These are phyloP conservation scores for Tenthredo mesomela DNA, from an alignment of 2,888 invertebrate species.

Conservation along the genomic window DNA sequence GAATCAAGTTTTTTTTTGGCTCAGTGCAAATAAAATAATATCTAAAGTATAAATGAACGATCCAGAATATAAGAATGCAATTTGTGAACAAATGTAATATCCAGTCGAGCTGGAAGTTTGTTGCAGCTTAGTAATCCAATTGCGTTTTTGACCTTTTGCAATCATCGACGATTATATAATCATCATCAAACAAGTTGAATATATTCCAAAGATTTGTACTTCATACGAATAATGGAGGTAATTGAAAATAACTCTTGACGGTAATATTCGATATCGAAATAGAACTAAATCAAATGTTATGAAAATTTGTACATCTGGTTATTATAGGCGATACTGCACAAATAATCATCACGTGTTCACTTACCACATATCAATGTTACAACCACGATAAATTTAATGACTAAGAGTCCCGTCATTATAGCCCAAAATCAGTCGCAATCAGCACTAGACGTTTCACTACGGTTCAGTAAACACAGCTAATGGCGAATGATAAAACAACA, in stretches of 20 bases:
- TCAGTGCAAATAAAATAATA: too few species aligned
- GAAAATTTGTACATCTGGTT: neutral
- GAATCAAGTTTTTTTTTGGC: too few species aligned
- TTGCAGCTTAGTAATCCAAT: neutral
- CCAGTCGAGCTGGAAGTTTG: neutral
- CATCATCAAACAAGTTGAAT: neutral
- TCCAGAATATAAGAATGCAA: neutral
- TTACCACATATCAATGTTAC: conserved; percentile 38
- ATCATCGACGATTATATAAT: neutral
- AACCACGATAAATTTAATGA: neutral
- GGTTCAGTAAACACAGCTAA: neutral
- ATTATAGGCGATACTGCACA: neutral
- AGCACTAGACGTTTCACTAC: neutral
- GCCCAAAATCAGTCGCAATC: neutral
- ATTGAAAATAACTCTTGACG: neutral
- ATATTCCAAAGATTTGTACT: neutral
- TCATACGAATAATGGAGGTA: neutral
- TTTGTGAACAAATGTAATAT: neutral
- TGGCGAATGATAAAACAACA: conserved; percentile 30
- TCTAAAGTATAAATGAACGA: neutral
- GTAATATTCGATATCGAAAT: neutral
- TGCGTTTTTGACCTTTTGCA: neutral
- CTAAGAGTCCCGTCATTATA: conserved; percentile 34
- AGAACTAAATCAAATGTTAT: neutral
- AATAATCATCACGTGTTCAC: neutral